Conservation (phyloP, 2,797 vertebrate species). For the Cyprinodon diabolis region DNA sequence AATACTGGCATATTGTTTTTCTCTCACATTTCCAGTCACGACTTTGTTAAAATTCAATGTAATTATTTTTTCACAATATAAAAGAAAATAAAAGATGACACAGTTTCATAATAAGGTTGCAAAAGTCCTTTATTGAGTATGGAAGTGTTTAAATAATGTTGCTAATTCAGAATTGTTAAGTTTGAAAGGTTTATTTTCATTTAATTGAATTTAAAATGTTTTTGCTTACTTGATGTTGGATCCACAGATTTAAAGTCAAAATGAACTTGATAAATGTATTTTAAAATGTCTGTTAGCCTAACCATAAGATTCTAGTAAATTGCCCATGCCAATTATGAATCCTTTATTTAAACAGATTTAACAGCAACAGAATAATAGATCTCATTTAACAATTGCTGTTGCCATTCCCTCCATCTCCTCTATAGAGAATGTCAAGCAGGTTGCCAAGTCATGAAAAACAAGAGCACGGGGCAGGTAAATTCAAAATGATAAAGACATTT, state of each 20-base stretch:
- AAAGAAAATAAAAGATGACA: slow-evolving; percentile 79
- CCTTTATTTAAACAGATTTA: background rate
- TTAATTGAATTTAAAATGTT: too few relatives aligned
- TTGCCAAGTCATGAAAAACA: too few relatives aligned
- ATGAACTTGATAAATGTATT: background rate
- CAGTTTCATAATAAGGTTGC: slow-evolving; percentile 75
- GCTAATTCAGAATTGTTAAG: background rate
- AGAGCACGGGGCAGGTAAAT: too few relatives aligned
- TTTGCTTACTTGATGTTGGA: too few relatives aligned
- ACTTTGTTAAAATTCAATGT: slow-evolving; percentile 73
- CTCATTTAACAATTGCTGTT: background rate
- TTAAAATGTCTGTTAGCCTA: background rate
- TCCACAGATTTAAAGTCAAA: too few relatives aligned
- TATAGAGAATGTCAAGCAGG: too few relatives aligned
- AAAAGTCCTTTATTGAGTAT: slow-evolving; percentile 4
- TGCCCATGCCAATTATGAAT: background rate
- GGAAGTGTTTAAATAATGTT: background rate
- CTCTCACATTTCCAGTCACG: slow-evolving; percentile 52
- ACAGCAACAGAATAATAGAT: background rate
- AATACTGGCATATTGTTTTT: slow-evolving; percentile 59
- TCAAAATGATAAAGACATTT: too few relatives aligned
- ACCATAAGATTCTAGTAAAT: background rate
- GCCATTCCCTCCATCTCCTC: too few relatives aligned
- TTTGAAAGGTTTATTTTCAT: too few relatives aligned
- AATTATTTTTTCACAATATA: slow-evolving; percentile 85